These are phyloP conservation scores for Stictocephala bisonia DNA, from an alignment of 2,888 invertebrate species.

Conservation along the genomic window DNA sequence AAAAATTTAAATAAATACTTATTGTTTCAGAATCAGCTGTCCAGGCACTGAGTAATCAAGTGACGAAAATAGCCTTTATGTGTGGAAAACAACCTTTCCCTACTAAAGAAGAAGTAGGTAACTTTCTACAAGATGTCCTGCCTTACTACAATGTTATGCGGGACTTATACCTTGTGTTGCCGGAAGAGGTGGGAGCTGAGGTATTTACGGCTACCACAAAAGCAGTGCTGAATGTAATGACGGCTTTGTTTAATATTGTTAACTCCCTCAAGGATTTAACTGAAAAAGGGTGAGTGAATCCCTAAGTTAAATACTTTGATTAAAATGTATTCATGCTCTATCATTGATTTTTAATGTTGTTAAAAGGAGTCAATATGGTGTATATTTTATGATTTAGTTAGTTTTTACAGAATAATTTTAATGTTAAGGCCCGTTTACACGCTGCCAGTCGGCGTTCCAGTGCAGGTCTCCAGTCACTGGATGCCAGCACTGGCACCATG, in stretches of 20 bases:
- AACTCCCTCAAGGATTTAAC: not conserved
- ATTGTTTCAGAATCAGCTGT: not conserved
- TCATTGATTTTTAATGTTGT: too few relatives aligned
- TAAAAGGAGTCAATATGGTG: too few relatives aligned
- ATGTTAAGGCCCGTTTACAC: too few relatives aligned
- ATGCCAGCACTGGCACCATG: too few relatives aligned
- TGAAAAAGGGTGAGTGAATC: slow-evolving; percentile 33
- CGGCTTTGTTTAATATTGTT: not conserved
- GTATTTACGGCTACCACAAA: not conserved
- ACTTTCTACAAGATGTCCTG: not conserved
- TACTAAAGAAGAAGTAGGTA: not conserved
- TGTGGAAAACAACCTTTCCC: slow-evolving; percentile 22
- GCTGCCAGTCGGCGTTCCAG: too few relatives aligned
- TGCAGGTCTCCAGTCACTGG: too few relatives aligned
- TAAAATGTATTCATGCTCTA: too few relatives aligned
- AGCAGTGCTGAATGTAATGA: not conserved
- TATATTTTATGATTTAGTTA: too few relatives aligned
- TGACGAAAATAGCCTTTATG: slow-evolving; percentile 14
- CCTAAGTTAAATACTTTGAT: too few relatives aligned
- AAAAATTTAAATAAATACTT: too few relatives aligned
- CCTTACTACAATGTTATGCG: slow-evolving; percentile 2
- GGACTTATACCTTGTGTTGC: slow-evolving; percentile 12
- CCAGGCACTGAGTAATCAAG: slow-evolving; percentile 1
- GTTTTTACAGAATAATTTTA: too few relatives aligned
- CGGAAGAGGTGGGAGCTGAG: slow-evolving; percentile 3